Conservation (phyloP, 1,140 invertebrate genomes). For the Drosophila pectinifera region DNA sequence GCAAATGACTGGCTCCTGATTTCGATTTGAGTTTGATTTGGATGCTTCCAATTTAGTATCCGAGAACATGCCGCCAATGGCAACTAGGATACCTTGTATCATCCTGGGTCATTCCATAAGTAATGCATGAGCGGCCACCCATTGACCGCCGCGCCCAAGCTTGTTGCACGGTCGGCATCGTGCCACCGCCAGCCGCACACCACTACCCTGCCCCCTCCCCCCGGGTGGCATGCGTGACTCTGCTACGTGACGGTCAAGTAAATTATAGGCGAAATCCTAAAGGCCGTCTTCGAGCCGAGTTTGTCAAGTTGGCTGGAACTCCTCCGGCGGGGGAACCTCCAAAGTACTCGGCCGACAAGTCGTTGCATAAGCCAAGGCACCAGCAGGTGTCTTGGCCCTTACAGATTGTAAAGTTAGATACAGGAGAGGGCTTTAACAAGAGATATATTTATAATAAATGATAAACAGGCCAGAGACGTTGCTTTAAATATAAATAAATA, state of each 20-base stretch:
- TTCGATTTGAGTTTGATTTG: constrained; percentile 49
- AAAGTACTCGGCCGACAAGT: constrained; percentile 36
- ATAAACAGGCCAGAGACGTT: too few species aligned
- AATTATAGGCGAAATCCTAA: constrained; percentile 71
- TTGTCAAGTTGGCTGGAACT: constrained; percentile 16
- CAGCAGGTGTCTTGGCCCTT: neutral
- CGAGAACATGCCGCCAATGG: constrained; percentile 47
- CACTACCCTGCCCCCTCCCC: neutral
- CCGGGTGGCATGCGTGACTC: constrained; percentile 62
- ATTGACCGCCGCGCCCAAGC: constrained; percentile 11
- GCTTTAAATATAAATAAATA: neutral
- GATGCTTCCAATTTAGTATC: constrained; percentile 50
- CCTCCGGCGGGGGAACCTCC: constrained; percentile 2
- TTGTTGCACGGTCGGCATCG: constrained; percentile 51
- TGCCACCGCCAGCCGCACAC: neutral
- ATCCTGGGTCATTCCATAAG: constrained; percentile 60
- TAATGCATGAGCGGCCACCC: constrained; percentile 72
- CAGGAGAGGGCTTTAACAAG: too few species aligned
- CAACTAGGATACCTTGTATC: constrained; percentile 48
- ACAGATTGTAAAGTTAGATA: too few species aligned
- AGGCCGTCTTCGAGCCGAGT: constrained; percentile 36
- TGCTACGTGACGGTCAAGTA: constrained; percentile 74
- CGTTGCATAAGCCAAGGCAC: constrained; percentile 56
- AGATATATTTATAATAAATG: too few species aligned
- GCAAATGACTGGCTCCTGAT: constrained; percentile 42